These are phyloP conservation scores for Zosterops hypoxanthus DNA, from an alignment of 2,113 vertebrate species.

Conservation along the genomic window DNA sequence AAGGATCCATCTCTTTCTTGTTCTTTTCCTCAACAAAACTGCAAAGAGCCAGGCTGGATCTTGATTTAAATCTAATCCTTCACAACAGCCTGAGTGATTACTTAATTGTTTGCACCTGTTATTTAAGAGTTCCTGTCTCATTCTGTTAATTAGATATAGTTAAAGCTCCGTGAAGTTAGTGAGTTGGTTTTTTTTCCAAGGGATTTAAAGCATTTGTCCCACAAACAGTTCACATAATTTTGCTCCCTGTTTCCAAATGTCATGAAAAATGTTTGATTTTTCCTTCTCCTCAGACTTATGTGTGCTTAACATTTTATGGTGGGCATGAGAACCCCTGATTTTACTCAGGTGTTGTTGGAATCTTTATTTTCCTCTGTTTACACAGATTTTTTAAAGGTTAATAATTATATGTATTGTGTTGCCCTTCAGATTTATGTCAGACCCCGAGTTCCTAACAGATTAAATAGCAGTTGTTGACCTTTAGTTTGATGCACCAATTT, in stretches of 20 bases:
- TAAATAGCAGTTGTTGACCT: slow-evolving; percentile 54
- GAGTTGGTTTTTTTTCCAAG: not conserved
- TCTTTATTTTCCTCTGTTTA: not conserved
- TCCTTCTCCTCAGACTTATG: not conserved
- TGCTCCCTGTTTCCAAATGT: not conserved
- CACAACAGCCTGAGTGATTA: not conserved
- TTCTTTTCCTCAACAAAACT: not conserved
- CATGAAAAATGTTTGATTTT: not conserved
- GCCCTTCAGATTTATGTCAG: slow-evolving; percentile 1
- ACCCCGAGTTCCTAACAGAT: not conserved
- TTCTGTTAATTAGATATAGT: slow-evolving; percentile 11
- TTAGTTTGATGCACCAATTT: slow-evolving; percentile 9
- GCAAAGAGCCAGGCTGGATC: not conserved
- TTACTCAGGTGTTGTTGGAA: not conserved
- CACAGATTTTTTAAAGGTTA: slow-evolving; percentile 11
- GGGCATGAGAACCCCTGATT: not conserved
- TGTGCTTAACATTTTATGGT: not conserved
- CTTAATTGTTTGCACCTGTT: slow-evolving; percentile 39
- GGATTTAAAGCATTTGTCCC: not conserved
- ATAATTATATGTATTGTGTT: slow-evolving; percentile 19
- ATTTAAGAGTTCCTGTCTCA: slow-evolving; percentile 3
- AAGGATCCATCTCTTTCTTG: not conserved
- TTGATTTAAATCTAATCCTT: not conserved
- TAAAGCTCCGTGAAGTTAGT: not conserved
- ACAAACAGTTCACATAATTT: not conserved